Conservation (phyloP, 1,140 invertebrate genomes). For the Lepidurus couesii region DNA sequence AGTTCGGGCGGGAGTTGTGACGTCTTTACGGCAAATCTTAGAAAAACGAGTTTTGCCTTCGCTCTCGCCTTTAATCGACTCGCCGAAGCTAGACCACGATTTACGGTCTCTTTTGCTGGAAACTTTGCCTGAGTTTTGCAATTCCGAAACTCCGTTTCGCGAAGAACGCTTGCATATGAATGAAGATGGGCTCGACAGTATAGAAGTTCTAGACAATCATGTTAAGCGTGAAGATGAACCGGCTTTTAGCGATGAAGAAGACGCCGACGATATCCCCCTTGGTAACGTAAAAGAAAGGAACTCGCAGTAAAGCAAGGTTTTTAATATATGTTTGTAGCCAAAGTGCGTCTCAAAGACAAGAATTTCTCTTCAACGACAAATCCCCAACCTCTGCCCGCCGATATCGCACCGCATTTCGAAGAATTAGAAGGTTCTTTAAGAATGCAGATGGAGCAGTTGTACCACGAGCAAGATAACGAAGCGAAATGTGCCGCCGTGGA, state of each 20-base stretch:
- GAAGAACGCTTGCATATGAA: constrained; percentile 12
- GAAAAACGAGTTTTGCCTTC: constrained; percentile 89
- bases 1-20: constrained; percentile 82
- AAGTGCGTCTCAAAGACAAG: neutral
- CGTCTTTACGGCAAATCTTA: constrained; percentile 85
- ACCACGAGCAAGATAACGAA: neutral
- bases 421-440: neutral
- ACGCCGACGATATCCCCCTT: constrained; percentile 77
- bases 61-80: constrained; percentile 85
- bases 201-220: neutral
- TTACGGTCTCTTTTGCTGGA: constrained; percentile 76
- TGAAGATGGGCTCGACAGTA: constrained; percentile 12
- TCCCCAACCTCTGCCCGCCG: neutral
- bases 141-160: constrained; percentile 43
- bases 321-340: neutral
- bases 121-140: constrained; percentile 85
- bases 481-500: constrained; percentile 62
- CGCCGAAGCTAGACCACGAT: constrained; percentile 84
- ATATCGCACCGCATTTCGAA: neutral
- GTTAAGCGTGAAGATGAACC: constrained; percentile 49
- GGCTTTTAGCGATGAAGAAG: constrained; percentile 74
- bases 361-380: neutral
- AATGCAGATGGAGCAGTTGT: neutral
- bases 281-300: constrained; percentile 47
- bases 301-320: no score